Evolutionary conservation across 2,888 invertebrate genomes (phyloP), one percentile per base, ranked within the genome.

Genomic region (Therioaphis trifolii): DNA sequence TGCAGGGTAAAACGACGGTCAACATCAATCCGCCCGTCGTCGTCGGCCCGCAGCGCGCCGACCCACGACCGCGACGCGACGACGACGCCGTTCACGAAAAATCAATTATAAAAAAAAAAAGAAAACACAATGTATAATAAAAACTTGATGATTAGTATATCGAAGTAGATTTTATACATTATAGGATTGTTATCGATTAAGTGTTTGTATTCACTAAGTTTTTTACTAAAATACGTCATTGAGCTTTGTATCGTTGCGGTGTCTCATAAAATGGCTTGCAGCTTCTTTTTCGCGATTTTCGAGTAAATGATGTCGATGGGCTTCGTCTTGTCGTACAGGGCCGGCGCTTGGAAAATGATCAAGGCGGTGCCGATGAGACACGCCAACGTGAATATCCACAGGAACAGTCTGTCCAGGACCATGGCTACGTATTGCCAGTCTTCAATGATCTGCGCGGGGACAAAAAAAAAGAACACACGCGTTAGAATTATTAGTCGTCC

Each of bases 361-460:
- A 95, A 91, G 85, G 93, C 94, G 85, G 96, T 97, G 86, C 98
- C 98, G 85, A 96, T 90, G 86, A 98, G 92, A 89, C 97, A 98
- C 86, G 96, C 96, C 89, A 96, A 92, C 88, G 97, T 95, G 91
- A 98, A 98, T 88, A 96, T 93, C 93, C 96, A 97, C 87, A 98
- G 92, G 91, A 98, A 98, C 88, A 98, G 92, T 88, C 98, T 93
- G 90, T 98, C 98, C 89, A 98, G 91, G 86, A 98, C 98, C 96
- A 98, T 95, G 85, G 93, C 93, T 85, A 98, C 97, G 91, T 97
- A 98, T 89, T 98, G 98, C 98, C 98, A 98, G 90, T 98, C 98
- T 90, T 97, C 97, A 89, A 95, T 95, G 88, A 96, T 95, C 96
- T 96, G 9, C 14, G 29, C 15, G 58, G 12, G 0, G 9, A 58